phyloP scores from a whole-genome alignment of 2,113 vertebrate genomes.

The Madoqua kirkii region DNA sequence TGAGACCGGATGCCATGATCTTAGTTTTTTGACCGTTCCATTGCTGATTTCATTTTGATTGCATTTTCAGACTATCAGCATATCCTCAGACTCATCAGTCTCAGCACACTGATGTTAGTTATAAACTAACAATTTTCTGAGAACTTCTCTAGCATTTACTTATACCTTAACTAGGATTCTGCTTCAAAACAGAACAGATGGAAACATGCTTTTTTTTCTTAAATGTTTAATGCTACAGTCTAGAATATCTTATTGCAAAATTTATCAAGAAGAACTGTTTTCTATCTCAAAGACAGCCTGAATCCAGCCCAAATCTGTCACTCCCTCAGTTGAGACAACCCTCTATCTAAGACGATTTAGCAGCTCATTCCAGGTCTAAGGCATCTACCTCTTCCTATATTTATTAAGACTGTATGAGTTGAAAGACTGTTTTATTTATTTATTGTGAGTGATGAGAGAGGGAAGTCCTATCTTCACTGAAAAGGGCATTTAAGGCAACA shows the following conservation, averaged over 20 bases:
- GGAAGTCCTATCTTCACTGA: background rate
- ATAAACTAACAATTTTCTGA: slow-evolving; percentile 23
- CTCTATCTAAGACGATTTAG: background rate
- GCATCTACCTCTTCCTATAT: background rate
- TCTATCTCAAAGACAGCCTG: background rate
- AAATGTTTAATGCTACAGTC: background rate
- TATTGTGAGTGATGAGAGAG: background rate
- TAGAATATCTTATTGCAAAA: background rate
- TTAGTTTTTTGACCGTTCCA: background rate
- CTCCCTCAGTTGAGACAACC: background rate
- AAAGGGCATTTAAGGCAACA: slow-evolving; percentile 55
- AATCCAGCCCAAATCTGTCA: background rate
- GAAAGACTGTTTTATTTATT: background rate
- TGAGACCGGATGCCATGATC: background rate
- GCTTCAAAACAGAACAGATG: background rate
- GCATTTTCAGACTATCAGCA: background rate
- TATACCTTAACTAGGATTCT: slow-evolving; percentile 1
- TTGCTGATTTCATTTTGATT: background rate
- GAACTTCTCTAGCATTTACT: background rate
- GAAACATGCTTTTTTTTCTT: background rate
- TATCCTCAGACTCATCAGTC: background rate
- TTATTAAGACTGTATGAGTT: background rate
- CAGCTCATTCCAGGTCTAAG: background rate
- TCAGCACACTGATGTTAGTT: background rate
- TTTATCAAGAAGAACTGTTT: background rate